Percentiles rank a stretch among this genome's conserved stretches.
Conservation (phyloP, 2,113 vertebrate species). For the Tachuris rubrigastra region DNA sequence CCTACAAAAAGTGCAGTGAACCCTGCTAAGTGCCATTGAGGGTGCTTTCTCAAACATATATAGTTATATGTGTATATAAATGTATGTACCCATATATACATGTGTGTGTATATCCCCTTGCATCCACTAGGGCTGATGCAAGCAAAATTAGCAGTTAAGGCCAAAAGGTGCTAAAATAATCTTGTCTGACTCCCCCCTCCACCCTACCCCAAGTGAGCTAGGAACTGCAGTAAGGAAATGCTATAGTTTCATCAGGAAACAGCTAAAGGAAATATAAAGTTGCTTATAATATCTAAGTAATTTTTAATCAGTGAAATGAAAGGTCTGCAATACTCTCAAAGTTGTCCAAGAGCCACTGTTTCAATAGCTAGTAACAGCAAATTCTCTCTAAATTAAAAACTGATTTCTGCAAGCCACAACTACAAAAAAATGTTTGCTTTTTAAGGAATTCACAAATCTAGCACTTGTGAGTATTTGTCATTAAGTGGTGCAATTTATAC, state of each 20-base stretch:
- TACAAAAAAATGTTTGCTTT: constrained; percentile 6
- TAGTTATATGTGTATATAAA: not conserved
- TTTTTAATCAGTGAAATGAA: not conserved
- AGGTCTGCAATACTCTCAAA: not conserved
- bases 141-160: constrained; percentile 40
- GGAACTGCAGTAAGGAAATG: not conserved
- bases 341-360: not conserved
- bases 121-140: not conserved
- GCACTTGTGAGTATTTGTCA: constrained; percentile 12
- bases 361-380: not conserved
- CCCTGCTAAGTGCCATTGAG: not conserved
- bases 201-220: not conserved
- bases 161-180: constrained; percentile 41
- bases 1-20: constrained; percentile 2
- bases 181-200: not conserved
- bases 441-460: constrained; percentile 12
- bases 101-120: not conserved
- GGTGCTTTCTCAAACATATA: not conserved
- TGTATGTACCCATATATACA: not conserved
- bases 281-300: not conserved
- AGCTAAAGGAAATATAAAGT: not conserved
- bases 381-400: constrained; percentile 12
- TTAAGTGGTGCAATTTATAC: constrained; percentile 13
- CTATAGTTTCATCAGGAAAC: not conserved
- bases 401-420: constrained; percentile 61